Percentiles rank a stretch among this genome's conserved stretches.
Evolutionary conservation across 1,140 invertebrate species (phyloP).

Genomic region (Drosophila pallidifrons): DNA sequence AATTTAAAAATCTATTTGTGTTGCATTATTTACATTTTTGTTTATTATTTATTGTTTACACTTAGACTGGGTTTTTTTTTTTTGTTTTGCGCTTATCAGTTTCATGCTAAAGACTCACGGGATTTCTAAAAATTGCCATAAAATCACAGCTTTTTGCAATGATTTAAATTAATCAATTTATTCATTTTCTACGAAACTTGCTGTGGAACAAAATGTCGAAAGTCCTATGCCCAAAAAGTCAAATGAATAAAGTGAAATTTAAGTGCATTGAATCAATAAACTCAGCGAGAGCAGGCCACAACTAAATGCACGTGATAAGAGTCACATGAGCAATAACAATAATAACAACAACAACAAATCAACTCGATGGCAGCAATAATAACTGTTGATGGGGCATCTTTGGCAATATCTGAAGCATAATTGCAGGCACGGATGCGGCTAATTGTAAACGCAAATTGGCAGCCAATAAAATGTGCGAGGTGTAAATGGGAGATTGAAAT

Average conservation of each 20-base stretch:
- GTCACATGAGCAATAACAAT: constrained; percentile 37
- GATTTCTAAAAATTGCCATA: background rate
- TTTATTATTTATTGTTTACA: background rate
- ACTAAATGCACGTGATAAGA: constrained; percentile 26
- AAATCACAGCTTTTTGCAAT: constrained; percentile 5
- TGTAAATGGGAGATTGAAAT: constrained; percentile 57
- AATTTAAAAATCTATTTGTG: background rate
- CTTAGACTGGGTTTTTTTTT: background rate
- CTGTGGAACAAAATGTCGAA: too few species aligned
- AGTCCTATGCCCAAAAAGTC: background rate
- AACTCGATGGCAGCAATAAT: background rate
- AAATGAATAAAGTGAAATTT: constrained; percentile 18
- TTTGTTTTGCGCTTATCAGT: background rate
- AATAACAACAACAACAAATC: constrained; percentile 25
- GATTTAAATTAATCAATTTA: background rate
- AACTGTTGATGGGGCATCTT: constrained; percentile 10
- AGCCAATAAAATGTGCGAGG: constrained; percentile 65
- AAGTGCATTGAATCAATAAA: constrained; percentile 38
- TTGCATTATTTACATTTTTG: background rate
- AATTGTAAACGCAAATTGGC: constrained; percentile 78
- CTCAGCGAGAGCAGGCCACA: constrained; percentile 19
- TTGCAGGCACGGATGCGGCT: constrained; percentile 68
- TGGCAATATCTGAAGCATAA: constrained; percentile 49
- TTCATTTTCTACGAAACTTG: background rate
- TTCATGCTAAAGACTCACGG: background rate